These are phyloP conservation scores for Barypeithes pellucidus DNA, from an alignment of 2,888 invertebrate genomes.

Conservation along the genomic window DNA sequence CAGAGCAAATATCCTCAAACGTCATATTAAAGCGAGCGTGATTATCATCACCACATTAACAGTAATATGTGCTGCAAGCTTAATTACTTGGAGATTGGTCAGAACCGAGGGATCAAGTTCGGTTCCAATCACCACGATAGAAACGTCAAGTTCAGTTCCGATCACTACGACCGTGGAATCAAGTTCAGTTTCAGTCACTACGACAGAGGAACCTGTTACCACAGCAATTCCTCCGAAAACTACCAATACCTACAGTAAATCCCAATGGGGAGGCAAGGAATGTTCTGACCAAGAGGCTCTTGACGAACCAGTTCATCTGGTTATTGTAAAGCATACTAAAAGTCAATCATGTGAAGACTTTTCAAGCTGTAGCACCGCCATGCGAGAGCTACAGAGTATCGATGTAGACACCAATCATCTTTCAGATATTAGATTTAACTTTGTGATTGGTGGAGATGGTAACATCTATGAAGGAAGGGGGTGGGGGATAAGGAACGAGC, in stretches of 20 bases:
- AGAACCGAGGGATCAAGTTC: not conserved
- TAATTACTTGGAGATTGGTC: not conserved
- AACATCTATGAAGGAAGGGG: conserved; percentile 81
- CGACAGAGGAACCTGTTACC: not conserved
- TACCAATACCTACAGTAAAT: conserved; percentile 48
- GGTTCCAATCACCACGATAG: not conserved
- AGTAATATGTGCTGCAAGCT: not conserved
- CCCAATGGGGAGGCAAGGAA: conserved; percentile 77
- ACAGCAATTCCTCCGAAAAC: not conserved
- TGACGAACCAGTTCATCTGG: conserved; percentile 55
- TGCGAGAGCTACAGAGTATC: conserved; percentile 71
- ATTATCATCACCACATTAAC: not conserved
- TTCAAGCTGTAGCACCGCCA: conserved; percentile 70
- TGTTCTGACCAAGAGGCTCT: conserved; percentile 60
- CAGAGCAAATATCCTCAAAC: not conserved
- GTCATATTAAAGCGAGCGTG: conserved; percentile 8
- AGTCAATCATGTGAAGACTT: conserved; percentile 70
- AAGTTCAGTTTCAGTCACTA: too few relatives aligned
- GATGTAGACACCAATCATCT: conserved; percentile 60
- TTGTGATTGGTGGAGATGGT: conserved; percentile 82
- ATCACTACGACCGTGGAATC: not conserved
- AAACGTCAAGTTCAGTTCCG: too few relatives aligned
- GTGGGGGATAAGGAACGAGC: conserved; percentile 62
- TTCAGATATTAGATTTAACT: conserved; percentile 72
- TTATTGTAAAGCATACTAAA: conserved; percentile 73